Evolutionary conservation across 2,888 invertebrate species (phyloP).

Genomic region (Liopterus haemorrhoidalis): DNA sequence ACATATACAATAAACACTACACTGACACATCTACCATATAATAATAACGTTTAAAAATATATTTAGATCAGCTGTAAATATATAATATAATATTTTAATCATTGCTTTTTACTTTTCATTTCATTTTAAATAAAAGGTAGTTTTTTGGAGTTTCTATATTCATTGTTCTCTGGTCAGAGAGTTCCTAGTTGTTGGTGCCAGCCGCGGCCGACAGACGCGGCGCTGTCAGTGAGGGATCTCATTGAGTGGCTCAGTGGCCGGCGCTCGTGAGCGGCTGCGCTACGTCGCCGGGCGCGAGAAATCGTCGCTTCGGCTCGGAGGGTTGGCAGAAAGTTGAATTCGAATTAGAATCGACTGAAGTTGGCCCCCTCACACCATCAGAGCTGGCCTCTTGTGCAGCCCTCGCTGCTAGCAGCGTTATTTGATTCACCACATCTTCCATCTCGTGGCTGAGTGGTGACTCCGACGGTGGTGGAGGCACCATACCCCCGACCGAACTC

Average conservation of each 20-base stretch:
- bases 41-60: constrained; percentile 45
- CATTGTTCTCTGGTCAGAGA: too few relatives aligned
- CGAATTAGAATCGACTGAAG: constrained; percentile 52
- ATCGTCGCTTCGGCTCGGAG: constrained; percentile 50
- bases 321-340: constrained; percentile 54
- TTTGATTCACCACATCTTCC: constrained; percentile 79
- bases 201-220: background rate
- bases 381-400: constrained; percentile 61
- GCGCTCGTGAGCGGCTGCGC: constrained; percentile 50
- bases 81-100: constrained; percentile 31
- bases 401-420: constrained; percentile 68
- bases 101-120: constrained; percentile 17
- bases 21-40: constrained; percentile 44
- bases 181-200: background rate
- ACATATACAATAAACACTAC: constrained; percentile 43
- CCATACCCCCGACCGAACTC: constrained; percentile 31
- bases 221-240: background rate
- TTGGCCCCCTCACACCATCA: constrained; percentile 38
- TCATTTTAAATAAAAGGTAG: background rate
- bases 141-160: constrained; percentile 8
- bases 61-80: constrained; percentile 45
- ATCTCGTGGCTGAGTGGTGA: constrained; percentile 70
- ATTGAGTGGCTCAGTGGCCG: constrained; percentile 46
- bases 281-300: constrained; percentile 54
- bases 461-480: constrained; percentile 45